A percentile compares a stretch with the other conserved stretches of the same genome.
Conservation (phyloP, 2,797 vertebrate species). For the Acomys russatus region DNA sequence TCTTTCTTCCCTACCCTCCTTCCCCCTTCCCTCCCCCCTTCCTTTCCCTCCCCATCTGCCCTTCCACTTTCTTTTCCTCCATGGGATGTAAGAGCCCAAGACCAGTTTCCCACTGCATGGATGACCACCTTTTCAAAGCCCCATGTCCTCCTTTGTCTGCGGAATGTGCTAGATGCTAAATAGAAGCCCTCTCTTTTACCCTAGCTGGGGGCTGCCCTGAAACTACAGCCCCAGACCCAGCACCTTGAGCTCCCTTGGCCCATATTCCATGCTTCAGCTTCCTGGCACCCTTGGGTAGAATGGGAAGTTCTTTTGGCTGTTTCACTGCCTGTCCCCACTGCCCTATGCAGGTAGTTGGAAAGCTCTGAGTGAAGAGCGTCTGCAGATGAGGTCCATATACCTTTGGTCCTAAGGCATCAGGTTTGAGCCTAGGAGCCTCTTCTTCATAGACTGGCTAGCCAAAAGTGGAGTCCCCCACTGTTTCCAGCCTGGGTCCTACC, state of each 20-base stretch:
- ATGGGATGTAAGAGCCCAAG: no score
- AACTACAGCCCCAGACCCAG: neutral
- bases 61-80: no score
- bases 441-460: neutral
- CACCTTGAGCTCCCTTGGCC: accelerated
- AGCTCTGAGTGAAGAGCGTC: neutral
- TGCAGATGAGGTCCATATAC: no score
- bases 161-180: no score
- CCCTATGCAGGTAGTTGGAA: neutral
- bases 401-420: neutral
- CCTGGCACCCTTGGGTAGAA: neutral
- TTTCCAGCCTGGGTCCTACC: neutral
- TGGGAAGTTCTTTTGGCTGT: neutral
- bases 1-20: no score
- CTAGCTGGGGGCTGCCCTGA: neutral
- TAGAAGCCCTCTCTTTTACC: neutral
- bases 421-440: neutral
- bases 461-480: no score
- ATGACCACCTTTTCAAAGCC: no score
- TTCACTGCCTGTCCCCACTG: neutral
- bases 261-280: neutral
- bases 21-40: no score
- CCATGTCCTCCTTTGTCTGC: no score
- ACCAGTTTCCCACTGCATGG: no score
- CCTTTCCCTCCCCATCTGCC: no score